phyloP scores from a whole-genome alignment of 2,888 invertebrate species.

The Trachelus stipa region DNA sequence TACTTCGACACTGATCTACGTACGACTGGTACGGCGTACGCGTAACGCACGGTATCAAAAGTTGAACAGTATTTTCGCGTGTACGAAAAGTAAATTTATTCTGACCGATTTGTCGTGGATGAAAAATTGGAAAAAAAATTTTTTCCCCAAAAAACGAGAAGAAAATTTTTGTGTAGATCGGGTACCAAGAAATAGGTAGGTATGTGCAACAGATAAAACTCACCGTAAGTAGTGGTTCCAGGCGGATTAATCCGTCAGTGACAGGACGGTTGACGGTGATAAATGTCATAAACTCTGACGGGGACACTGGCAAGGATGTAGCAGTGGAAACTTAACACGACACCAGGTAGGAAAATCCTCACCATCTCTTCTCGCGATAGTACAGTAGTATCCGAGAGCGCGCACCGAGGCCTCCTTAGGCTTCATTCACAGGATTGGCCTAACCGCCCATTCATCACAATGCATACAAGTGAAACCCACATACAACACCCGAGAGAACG shows the following conservation, averaged over 20 bases:
- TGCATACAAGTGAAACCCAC: not conserved
- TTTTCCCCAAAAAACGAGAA: not conserved
- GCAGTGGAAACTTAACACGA: not conserved
- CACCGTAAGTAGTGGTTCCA: constrained; percentile 62
- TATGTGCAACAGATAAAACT: constrained; percentile 34
- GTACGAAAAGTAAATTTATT: not conserved
- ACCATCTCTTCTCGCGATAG: not conserved
- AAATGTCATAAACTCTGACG: constrained; percentile 24
- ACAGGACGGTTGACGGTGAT: constrained; percentile 24
- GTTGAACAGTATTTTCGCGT: not conserved
- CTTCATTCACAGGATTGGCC: not conserved
- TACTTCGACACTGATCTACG: not conserved
- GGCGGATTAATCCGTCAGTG: constrained; percentile 53
- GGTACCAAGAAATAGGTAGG: not conserved
- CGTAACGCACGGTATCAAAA: not conserved
- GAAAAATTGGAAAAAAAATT: not conserved
- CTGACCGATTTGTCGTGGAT: not conserved
- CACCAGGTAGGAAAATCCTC: not conserved
- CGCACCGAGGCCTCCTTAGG: not conserved
- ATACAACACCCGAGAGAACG: not conserved
- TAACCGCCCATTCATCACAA: constrained; percentile 10
- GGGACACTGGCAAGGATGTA: not conserved
- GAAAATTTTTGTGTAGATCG: not conserved
- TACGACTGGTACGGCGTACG: not conserved
- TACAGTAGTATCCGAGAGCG: not conserved